phyloP scores from a whole-genome alignment of 2,888 invertebrate genomes.

The Drosophila colorata region DNA sequence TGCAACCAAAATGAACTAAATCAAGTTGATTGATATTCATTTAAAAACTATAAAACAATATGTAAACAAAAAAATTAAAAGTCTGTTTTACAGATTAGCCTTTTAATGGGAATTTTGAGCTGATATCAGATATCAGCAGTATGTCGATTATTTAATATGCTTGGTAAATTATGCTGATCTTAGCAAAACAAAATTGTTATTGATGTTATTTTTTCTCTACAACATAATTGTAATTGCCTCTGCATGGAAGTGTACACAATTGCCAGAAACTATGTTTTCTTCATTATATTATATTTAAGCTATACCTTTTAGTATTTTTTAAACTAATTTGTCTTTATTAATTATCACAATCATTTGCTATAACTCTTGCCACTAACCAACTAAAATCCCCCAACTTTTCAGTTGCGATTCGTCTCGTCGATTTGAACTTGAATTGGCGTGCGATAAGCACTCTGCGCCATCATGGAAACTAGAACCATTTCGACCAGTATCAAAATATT shows the following conservation, averaged over 20 bases:
- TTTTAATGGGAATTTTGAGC: too few relatives aligned
- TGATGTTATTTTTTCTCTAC: too few relatives aligned
- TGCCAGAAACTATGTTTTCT: background rate
- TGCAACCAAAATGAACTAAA: slow-evolving; percentile 3
- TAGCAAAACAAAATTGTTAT: too few relatives aligned
- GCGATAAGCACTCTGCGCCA: slow-evolving; percentile 83
- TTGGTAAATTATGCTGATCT: too few relatives aligned
- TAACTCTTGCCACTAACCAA: slow-evolving; percentile 18
- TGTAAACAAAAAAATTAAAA: too few relatives aligned
- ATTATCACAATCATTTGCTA: slow-evolving; percentile 74
- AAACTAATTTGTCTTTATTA: slow-evolving; percentile 57
- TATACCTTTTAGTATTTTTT: slow-evolving; percentile 17
- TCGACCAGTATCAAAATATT: slow-evolving; percentile 82
- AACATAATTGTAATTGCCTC: too few relatives aligned
- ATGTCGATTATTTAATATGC: too few relatives aligned
- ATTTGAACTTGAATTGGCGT: slow-evolving; percentile 73
- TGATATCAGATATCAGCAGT: too few relatives aligned
- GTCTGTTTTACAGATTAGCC: too few relatives aligned
- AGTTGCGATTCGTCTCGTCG: slow-evolving; percentile 51
- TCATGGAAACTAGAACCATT: slow-evolving; percentile 83
- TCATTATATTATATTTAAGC: background rate
- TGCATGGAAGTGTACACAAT: too few relatives aligned
- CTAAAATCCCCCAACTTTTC: background rate
- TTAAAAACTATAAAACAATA: background rate
- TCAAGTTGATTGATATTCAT: background rate